Evolutionary conservation across 30 jellyfish, hydroid and myxozoan genomes (phyloP), one percentile per base, ranked within the genome.

Genomic region (Aurelia aurita complex sp. Pacific): DNA sequence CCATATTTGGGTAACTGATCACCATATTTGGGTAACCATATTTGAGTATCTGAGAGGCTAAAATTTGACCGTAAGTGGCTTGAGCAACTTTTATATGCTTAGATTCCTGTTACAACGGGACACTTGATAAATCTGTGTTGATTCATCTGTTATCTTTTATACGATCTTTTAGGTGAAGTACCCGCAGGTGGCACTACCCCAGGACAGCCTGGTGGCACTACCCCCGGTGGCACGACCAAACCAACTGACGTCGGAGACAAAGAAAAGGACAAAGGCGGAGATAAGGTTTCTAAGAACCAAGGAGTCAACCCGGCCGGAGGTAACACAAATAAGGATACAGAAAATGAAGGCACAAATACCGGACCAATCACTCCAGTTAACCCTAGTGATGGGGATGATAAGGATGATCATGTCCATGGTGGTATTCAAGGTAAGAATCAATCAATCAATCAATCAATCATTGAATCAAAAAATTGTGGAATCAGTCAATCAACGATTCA

Each of bases 231-330:
- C 10, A 85, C 95, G 23, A 60, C 73, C 33, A 62, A 61, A 29
- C 86, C 90, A 4, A 46, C 69, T 29, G 88, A 82, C 9, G 67
- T 85, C 67, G 95, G 95, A 32, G 89, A 85, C 65, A 43, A 85
- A 19, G 95, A 85, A 54, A 77, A 85, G 83, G 85, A 76, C 80
- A 85, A 85, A 34, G 95, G 95, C 32, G 95, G 95, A 5, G 95
- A 75, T 88, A 85, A 85, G 36, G 86, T 85, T 15, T 65, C 95
- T 5, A 66, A 76, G 64, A 77, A 77, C 40, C 85, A 77, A 75
- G 95, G 95, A 2, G 68, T 85, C 70, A 77, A 77, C 29, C 95
- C 89, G 5, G 85, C 89, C 35, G 95, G 95, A 71, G 95, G 95
- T 10, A 77, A 73, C 29, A 43, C 89, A 18, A 85, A 76, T 61